These are phyloP conservation scores for Gordius sp. DNA, from an alignment of 2,888 invertebrate species.

Conservation along the genomic window DNA sequence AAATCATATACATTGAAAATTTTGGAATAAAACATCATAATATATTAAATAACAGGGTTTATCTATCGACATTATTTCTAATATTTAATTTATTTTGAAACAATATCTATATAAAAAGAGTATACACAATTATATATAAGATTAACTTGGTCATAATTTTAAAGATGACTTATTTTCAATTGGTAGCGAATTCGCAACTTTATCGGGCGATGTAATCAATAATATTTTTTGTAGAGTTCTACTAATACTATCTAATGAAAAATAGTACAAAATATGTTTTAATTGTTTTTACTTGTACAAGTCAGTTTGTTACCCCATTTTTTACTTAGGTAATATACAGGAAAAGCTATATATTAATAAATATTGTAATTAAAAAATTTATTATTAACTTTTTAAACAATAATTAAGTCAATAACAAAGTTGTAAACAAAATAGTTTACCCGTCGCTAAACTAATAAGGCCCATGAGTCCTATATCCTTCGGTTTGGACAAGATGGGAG, in stretches of 20 bases:
- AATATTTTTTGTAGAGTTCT: neutral
- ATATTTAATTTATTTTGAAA: too few relatives aligned
- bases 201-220: neutral
- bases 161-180: too few relatives aligned
- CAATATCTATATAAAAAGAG: too few relatives aligned
- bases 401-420: neutral
- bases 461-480: constrained; percentile 2
- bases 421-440: neutral
- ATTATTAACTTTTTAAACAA: too few relatives aligned
- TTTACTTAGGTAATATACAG: neutral
- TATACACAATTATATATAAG: too few relatives aligned
- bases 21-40: too few relatives aligned
- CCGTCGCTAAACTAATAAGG: neutral
- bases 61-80: too few relatives aligned
- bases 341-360: neutral
- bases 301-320: neutral
- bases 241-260: neutral
- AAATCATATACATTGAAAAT: too few relatives aligned
- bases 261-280: neutral
- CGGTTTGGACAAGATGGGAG: constrained; percentile 1
- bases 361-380: too few relatives aligned
- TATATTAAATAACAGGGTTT: too few relatives aligned
- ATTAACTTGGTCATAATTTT: too few relatives aligned
- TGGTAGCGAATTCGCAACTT: too few relatives aligned
- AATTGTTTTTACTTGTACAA: neutral